Evolutionary conservation across 1,140 invertebrate genomes (phyloP).

Genomic region (Drosophila mauritiana): DNA sequence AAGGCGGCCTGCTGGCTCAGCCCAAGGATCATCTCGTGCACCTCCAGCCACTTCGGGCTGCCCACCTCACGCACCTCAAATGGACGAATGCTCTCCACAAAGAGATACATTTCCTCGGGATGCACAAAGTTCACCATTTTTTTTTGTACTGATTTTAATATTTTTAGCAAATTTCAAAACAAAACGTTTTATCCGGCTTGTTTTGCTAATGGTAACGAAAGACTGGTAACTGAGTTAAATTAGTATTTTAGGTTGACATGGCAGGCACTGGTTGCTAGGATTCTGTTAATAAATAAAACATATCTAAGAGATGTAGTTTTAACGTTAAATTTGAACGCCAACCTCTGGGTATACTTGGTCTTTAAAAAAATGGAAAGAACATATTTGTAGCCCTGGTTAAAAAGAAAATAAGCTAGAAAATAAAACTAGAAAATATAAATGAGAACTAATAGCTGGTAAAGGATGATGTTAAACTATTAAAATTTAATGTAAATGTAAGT

Average conservation of each 20-base stretch:
- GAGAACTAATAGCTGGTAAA: too few relatives aligned
- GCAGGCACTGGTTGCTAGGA: slow-evolving; percentile 55
- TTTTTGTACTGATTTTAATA: not conserved
- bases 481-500: too few relatives aligned
- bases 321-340: too few relatives aligned
- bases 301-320: too few relatives aligned
- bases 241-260: slow-evolving; percentile 49
- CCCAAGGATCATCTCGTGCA: slow-evolving; percentile 90
- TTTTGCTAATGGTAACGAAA: not conserved
- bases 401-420: too few relatives aligned
- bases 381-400: too few relatives aligned
- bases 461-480: too few relatives aligned
- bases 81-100: slow-evolving; percentile 76
- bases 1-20: slow-evolving; percentile 92
- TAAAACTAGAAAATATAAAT: too few relatives aligned
- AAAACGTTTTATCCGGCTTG: not conserved
- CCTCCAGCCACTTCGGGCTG: slow-evolving; percentile 88
- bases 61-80: slow-evolving; percentile 78
- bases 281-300: not conserved
- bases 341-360: too few relatives aligned
- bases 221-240: not conserved
- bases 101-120: slow-evolving; percentile 78
- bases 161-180: not conserved
- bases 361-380: too few relatives aligned
- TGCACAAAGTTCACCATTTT: slow-evolving; percentile 76